These are phyloP conservation scores for Caenorhabditis brenneri DNA, from an alignment of 1,140 invertebrate genomes.

Conservation along the genomic window DNA sequence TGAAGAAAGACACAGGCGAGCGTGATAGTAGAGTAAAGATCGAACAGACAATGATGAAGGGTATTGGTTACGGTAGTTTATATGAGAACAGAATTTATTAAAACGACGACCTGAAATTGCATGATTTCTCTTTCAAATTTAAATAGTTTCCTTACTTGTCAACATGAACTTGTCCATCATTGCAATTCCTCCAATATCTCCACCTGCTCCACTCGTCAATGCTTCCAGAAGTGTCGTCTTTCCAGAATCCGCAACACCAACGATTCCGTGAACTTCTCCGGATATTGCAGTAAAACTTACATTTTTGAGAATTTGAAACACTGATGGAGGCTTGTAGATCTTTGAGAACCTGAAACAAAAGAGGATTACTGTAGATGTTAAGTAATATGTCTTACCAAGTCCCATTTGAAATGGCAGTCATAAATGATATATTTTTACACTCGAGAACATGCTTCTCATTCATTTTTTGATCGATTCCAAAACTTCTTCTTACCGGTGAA, in stretches of 20 bases:
- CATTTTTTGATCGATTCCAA: constrained; percentile 1
- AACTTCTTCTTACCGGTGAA: background rate
- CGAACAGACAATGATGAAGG: background rate
- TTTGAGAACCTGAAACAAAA: background rate
- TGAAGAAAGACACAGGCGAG: background rate
- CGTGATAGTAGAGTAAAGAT: constrained; percentile 24
- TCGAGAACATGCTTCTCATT: constrained; percentile 23
- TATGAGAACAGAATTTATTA: constrained; percentile 12
- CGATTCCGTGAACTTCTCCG: constrained; percentile 15
- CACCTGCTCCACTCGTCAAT: background rate
- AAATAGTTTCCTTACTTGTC: background rate
- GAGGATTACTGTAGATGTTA: background rate
- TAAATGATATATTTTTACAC: constrained; percentile 29
- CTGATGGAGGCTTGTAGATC: constrained; percentile 19
- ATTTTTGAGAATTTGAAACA: constrained; percentile 28
- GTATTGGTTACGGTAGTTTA: constrained; percentile 20
- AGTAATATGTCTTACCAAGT: background rate
- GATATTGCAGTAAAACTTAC: background rate
- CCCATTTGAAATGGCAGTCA: constrained; percentile 23
- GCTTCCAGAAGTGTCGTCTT: constrained; percentile 36
- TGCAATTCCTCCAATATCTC: constrained; percentile 41
- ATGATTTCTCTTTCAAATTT: background rate
- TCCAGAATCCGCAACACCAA: constrained; percentile 30
- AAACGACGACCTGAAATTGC: constrained; percentile 16
- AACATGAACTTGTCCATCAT: constrained; percentile 37